A percentile compares a stretch with the other conserved stretches of the same genome.
These are phyloP conservation scores for Priocnemis perturbator DNA, from an alignment of 2,888 invertebrate genomes.

Conservation along the genomic window DNA sequence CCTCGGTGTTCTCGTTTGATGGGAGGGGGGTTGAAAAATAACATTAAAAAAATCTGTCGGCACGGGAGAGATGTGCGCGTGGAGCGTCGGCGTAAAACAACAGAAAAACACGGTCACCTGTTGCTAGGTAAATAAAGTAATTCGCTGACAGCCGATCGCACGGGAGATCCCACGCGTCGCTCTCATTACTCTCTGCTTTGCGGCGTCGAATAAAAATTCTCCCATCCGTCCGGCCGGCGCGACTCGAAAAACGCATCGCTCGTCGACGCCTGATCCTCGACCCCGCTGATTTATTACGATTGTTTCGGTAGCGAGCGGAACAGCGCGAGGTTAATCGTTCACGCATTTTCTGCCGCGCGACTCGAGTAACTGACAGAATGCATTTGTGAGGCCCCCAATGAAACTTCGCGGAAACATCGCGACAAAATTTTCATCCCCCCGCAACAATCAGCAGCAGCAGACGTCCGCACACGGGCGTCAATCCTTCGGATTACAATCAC, in stretches of 20 bases:
- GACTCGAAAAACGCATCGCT: background rate
- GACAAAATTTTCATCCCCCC: background rate
- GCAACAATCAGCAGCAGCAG: too few relatives aligned
- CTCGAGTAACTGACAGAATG: background rate
- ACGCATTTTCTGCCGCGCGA: too few relatives aligned
- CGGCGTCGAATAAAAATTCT: too few relatives aligned
- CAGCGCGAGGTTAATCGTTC: too few relatives aligned
- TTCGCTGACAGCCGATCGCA: conserved; percentile 40
- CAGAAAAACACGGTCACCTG: conserved; percentile 58
- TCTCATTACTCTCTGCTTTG: conserved; percentile 37
- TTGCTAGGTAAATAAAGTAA: conserved; percentile 51
- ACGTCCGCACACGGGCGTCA: too few relatives aligned
- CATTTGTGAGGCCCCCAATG: background rate
- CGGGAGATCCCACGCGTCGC: conserved; percentile 41
- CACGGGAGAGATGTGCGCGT: background rate
- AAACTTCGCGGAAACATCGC: background rate
- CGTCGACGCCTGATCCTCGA: too few relatives aligned
- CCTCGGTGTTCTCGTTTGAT: background rate
- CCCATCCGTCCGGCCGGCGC: background rate
- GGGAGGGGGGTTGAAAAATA: conserved; percentile 13
- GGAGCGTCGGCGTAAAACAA: conserved; percentile 41
- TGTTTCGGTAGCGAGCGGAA: too few relatives aligned
- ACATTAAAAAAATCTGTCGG: background rate
- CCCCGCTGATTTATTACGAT: too few relatives aligned
- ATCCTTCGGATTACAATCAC: too few relatives aligned